These are phyloP conservation scores for Lithophane semibrunnea DNA, from an alignment of 2,888 invertebrate species.

Conservation along the genomic window DNA sequence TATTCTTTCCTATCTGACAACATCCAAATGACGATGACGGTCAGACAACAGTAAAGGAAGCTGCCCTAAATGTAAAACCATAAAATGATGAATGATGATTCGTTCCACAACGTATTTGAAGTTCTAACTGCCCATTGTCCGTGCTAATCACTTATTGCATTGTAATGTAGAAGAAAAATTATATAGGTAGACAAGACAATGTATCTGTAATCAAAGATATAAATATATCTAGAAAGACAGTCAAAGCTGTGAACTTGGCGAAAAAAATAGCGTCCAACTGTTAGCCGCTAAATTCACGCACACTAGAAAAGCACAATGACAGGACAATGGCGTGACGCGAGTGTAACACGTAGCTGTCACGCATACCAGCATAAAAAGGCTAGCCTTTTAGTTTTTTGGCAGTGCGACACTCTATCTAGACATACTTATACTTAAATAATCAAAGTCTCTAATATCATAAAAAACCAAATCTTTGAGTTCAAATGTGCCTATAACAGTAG, in stretches of 20 bases:
- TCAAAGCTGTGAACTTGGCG: no score
- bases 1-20: background rate
- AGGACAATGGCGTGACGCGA: no score
- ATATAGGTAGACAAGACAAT: background rate
- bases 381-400: no score
- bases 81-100: constrained; percentile 39
- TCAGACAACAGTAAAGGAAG: background rate
- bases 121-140: constrained; percentile 59
- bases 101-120: constrained; percentile 34
- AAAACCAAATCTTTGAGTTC: background rate
- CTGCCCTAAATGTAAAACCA: constrained; percentile 36
- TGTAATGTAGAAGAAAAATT: constrained; percentile 10
- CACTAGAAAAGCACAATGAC: no score
- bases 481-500: no score
- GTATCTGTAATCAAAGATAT: background rate
- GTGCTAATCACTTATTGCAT: constrained; percentile 57
- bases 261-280: no score
- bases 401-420: no score
- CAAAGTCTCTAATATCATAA: background rate
- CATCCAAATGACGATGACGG: background rate
- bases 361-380: no score
- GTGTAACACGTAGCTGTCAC: no score
- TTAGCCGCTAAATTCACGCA: no score
- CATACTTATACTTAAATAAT: no score
- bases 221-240: no score